Percentiles rank a stretch among this genome's conserved stretches.
Conservation (phyloP, 2,888 invertebrate species). For the Amphipyra berbera region DNA sequence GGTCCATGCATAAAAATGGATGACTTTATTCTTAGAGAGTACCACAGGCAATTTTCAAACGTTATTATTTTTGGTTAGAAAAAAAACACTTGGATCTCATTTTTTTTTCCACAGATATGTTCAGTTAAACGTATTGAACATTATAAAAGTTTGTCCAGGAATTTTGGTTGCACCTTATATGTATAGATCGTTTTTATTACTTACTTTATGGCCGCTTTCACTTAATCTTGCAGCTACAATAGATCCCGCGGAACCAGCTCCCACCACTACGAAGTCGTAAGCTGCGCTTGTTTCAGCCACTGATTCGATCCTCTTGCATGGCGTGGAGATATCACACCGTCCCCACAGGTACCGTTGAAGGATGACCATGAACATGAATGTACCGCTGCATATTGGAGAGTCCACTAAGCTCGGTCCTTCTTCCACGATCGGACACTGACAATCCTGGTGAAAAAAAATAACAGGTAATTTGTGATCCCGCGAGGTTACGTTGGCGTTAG, state of each 20-base stretch:
- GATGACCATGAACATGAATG: conserved; percentile 90
- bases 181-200: no score
- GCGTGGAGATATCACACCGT: conserved; percentile 84
- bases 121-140: no score
- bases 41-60: no score
- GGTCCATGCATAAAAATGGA: no score
- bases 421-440: conserved; percentile 85
- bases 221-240: conserved; percentile 91
- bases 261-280: conserved; percentile 92
- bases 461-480: background rate
- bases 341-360: conserved; percentile 89
- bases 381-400: conserved; percentile 88
- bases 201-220: conserved; percentile 73
- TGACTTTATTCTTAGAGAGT: no score
- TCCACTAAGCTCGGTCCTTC: conserved; percentile 86
- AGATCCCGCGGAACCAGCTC: conserved; percentile 91
- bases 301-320: conserved; percentile 88
- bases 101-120: no score
- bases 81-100: no score
- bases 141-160: no score
- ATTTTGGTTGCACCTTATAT: no score
- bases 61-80: no score
- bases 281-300: conserved; percentile 70
- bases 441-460: conserved; percentile 63
- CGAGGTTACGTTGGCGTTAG: no score